Base-by-base conservation (phyloP, 2,113 vertebrate genomes). In the Sorex fumeus region DNA sequence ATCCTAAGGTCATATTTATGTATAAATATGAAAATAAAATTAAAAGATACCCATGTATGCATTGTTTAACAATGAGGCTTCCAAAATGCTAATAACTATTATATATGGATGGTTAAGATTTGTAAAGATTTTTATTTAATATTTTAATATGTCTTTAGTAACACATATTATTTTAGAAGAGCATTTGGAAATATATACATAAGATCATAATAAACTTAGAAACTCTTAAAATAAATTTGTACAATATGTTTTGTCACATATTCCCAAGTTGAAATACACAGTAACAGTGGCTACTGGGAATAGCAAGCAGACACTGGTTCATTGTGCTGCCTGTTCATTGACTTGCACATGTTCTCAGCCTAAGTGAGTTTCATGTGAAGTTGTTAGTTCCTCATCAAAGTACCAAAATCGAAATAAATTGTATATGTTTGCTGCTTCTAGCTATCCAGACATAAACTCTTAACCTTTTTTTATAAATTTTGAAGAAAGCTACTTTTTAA, bases 81-180 rank as follows among this genome's bases (percentile, higher is more conserved):
- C 32, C 32, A 87, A 91, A 92, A 87, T 40, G 66, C 32, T 90
- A 71, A 47, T 28, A 81, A 15, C 64, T 62, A 50, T 76, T 88
- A 45, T 1, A 9, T 45, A 28, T 50, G 18, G 0, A 28, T 57
- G 4, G 53, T 67, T 67, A 0, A 4, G 82, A 71, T 60, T 91
- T 91, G 23, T 45, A 43, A 83, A 88, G 16, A 30, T 87, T 92
- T 92, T 90, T 64, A 6, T 89, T 83, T 21, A 69, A 67, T 78
- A 90, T 92, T 74, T 87, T 11, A 45, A 32, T 80, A n/a, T 2
- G 79, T 2, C 36, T 88, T 76, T 21, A 91, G 71, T 62, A 81
- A 87, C 64, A 11, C 72, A 62, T 13, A 50, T 69, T 91, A 13
- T 60, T 67, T 69, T 69, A 60, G 71, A 84, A 77, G 84, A 84